phyloP scores from a whole-genome alignment of 92 coral and sea anemone species.

The Umimayanthus kanabou region DNA sequence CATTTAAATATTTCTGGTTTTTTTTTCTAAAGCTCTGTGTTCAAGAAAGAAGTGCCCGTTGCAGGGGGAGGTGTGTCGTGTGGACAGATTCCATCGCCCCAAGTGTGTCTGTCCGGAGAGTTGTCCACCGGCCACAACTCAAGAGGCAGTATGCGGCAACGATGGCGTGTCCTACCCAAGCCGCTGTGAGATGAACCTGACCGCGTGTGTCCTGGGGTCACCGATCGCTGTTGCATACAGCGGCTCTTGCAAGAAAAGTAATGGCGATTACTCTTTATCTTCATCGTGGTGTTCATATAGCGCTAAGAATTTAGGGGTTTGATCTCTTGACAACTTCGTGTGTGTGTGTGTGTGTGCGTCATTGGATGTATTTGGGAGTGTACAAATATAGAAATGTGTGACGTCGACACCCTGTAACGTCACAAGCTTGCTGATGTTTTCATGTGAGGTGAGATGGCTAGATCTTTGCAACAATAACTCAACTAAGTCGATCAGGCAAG shows the following conservation, averaged over 20 bases:
- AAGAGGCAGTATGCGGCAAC: slow-evolving; percentile 75
- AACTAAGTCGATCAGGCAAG: too few species aligned
- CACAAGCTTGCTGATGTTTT: too few species aligned
- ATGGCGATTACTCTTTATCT: background rate
- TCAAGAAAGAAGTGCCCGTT: slow-evolving; percentile 56
- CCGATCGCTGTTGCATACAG: slow-evolving; percentile 58
- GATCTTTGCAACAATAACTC: too few species aligned
- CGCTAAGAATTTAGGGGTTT: too few species aligned
- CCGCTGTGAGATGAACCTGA: slow-evolving; percentile 82
- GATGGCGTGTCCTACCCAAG: slow-evolving; percentile 77
- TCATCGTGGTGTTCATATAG: background rate
- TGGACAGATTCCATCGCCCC: slow-evolving; percentile 63
- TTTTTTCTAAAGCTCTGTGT: slow-evolving; percentile 60
- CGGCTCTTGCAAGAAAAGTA: slow-evolving; percentile 67
- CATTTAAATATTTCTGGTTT: background rate
- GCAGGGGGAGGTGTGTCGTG: slow-evolving; percentile 76
- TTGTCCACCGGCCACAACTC: slow-evolving; percentile 51
- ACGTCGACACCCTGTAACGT: too few species aligned
- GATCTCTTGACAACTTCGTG: too few species aligned
- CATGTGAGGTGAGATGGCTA: too few species aligned
- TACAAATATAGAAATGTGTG: too few species aligned
- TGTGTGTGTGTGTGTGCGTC: too few species aligned
- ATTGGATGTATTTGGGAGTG: too few species aligned
- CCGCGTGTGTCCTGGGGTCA: slow-evolving; percentile 80
- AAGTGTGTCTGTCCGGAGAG: slow-evolving; percentile 69